Evolutionary conservation across 2,797 vertebrate genomes (phyloP), one percentile per base, ranked within the genome.

Genomic region (Pyrocephalus nanus): DNA sequence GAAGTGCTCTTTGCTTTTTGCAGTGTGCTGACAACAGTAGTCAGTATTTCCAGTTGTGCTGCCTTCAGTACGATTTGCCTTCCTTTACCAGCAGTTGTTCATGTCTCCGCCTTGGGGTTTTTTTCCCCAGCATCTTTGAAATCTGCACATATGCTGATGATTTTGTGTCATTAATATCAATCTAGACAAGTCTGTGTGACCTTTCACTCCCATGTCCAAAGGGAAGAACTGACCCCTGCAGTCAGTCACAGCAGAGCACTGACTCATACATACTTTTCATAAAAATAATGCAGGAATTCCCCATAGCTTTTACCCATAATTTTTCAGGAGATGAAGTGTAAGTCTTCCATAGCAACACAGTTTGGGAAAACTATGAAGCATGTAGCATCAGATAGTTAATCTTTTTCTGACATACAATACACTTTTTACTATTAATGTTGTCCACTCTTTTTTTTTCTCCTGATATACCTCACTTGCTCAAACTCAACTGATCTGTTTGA

Each of bases 211-310:
- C 1, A 7, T 74, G 81, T 96, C 95, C 81, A 67, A 97, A 79
- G 91, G 91, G 92, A 96, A 95, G 84, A 74, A 79, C 57, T 8
- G 42, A 93, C 93, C 91, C 92, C 72, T 85, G 81, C 88, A 87
- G 83, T 82, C 77, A 75, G 76, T 72, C 92, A 92, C 92, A 73
- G 73, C n/a, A 62, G 54, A 86, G 71, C 90, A 82, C 94, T 95
- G 95, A 97, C 84, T 95, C 96, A 95, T 93, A 61, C 94, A 94
- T 95, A 91, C 67, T 96, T 95, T 85, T 94, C 64, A 48, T 64
- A 50, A 87, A 97, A 95, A 96, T 83, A 93, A 95, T 92, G 74
- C 60, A 72, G 81, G 92, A 95, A 95, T 91, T 97, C 94, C 81
- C 93, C 72, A 83, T 83, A 82, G 95, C 71, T 92, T 87, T 91